phyloP scores from a whole-genome alignment of 2,888 invertebrate genomes.

The Quadroppia sp. region DNA sequence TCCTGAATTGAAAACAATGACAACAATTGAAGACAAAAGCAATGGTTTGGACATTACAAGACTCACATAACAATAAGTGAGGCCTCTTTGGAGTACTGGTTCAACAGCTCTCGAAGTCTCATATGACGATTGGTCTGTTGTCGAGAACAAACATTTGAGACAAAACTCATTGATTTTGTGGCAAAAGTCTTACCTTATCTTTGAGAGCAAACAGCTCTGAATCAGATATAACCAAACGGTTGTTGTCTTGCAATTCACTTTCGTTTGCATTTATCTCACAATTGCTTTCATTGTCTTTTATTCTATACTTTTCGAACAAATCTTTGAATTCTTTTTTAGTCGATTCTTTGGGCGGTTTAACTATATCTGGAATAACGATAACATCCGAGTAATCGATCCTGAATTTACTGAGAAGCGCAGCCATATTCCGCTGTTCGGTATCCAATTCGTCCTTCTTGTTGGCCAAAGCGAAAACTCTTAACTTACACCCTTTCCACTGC shows the following conservation, averaged over 20 bases:
- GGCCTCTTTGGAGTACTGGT: not conserved
- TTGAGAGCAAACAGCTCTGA: conserved; percentile 75
- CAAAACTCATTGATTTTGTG: not conserved
- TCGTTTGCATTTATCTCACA: no score
- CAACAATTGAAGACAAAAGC: not conserved
- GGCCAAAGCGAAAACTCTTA: conserved; percentile 54
- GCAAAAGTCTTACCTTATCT: conserved; percentile 55
- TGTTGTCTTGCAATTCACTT: not conserved
- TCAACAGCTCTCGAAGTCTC: not conserved
- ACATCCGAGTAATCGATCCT: conserved; percentile 88
- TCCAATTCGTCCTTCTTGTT: not conserved
- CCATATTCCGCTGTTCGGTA: not conserved
- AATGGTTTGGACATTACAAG: not conserved
- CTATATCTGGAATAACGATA: conserved; percentile 85
- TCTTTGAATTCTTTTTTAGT: conserved; percentile 24
- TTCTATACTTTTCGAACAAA: not conserved
- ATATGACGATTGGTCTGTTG: not conserved
- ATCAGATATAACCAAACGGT: not conserved
- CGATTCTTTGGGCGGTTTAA: conserved; percentile 73
- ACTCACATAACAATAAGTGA: conserved; percentile 1
- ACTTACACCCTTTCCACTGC: conserved; percentile 53
- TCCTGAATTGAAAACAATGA: not conserved
- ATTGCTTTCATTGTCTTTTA: not conserved
- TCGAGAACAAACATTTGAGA: no score
- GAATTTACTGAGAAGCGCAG: not conserved